Percentiles rank a stretch among this genome's conserved stretches.
phyloP scores from a whole-genome alignment of 2,113 vertebrate genomes.

The Cyprinus carpio region DNA sequence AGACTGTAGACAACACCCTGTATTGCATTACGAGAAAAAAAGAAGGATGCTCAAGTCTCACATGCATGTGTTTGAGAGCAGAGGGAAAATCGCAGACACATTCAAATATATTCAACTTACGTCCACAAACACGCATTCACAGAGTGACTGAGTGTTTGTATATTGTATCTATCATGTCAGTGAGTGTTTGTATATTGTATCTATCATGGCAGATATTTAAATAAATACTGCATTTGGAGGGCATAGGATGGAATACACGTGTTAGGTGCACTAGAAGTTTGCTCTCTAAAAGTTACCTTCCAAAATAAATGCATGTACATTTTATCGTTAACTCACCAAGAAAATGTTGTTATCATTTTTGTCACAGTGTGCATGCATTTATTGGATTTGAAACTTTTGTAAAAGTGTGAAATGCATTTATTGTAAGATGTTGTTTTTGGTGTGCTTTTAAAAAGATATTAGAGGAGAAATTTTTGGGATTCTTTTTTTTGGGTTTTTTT shows the following conservation, averaged over 20 bases:
- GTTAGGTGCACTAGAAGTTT: too few relatives aligned
- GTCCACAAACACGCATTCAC: not conserved
- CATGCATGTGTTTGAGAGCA: not conserved
- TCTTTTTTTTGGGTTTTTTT: too few relatives aligned
- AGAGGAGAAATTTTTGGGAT: not conserved
- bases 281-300: not conserved
- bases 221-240: not conserved
- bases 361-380: not conserved
- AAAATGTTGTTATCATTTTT: not conserved
- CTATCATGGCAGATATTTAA: not conserved
- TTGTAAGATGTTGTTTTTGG: not conserved
- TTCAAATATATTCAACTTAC: not conserved
- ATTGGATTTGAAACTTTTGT: too few relatives aligned
- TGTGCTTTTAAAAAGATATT: not conserved
- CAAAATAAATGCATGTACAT: not conserved
- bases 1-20: constrained; percentile 50
- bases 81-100: not conserved
- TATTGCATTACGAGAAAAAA: constrained; percentile 40
- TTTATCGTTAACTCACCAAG: too few relatives aligned
- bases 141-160: not conserved
- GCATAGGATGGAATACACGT: too few relatives aligned
- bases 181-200: not conserved
- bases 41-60: constrained; percentile 6
- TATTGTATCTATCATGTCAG: not conserved
- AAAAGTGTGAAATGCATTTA: not conserved